Evolutionary conservation across 1,140 invertebrate genomes (phyloP).

Genomic region (Anoplolepis gracilipes): DNA sequence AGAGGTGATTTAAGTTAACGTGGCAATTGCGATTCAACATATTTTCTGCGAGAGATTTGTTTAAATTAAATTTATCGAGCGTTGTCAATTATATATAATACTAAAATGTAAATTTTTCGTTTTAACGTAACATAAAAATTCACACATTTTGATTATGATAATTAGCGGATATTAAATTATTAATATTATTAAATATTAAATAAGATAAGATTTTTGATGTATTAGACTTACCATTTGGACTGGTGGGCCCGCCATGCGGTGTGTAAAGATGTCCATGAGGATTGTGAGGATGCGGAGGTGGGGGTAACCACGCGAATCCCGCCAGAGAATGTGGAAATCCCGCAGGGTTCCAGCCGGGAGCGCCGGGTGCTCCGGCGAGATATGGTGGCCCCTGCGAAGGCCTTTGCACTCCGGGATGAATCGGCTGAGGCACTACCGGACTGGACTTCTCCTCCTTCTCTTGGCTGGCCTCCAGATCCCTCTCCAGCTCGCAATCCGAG

Average conservation of each 20-base stretch:
- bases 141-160: not conserved
- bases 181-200: too few relatives aligned
- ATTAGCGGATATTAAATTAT: not conserved
- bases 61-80: too few relatives aligned
- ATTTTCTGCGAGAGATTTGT: not conserved
- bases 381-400: slow-evolving; percentile 79
- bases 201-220: not conserved
- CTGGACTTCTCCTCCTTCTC: slow-evolving; percentile 83
- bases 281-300: slow-evolving; percentile 84
- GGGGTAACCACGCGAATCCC: slow-evolving; percentile 84
- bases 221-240: slow-evolving; percentile 83
- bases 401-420: slow-evolving; percentile 84
- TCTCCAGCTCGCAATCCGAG: slow-evolving; percentile 83
- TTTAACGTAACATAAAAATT: not conserved
- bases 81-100: not conserved
- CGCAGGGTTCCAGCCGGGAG: slow-evolving; percentile 81
- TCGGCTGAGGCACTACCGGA: slow-evolving; percentile 84
- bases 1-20: not conserved
- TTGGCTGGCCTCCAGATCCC: slow-evolving; percentile 74
- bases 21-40: not conserved
- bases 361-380: slow-evolving; percentile 77
- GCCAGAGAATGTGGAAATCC: slow-evolving; percentile 84
- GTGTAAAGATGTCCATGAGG: slow-evolving; percentile 84
- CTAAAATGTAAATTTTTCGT: not conserved
- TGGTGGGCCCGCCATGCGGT: slow-evolving; percentile 83